Evolutionary conservation across 1,140 invertebrate species (phyloP), one percentile per base, ranked within the genome.

Genomic region (Drosophila hydei): DNA sequence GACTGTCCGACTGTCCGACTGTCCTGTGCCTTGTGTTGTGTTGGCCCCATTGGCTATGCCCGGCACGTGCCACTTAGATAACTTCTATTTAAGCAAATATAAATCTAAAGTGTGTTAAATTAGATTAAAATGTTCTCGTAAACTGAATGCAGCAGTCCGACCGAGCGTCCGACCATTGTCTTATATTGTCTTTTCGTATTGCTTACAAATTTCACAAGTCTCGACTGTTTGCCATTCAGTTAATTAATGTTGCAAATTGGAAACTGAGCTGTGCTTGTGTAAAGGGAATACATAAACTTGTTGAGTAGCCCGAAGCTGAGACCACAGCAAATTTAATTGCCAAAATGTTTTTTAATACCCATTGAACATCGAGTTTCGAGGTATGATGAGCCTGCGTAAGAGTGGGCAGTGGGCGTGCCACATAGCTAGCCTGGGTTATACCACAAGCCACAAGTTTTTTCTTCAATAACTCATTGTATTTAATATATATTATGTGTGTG

Each of bases 31-130:
- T 30, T 25, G 59, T 65, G 52, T 72, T 81, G 56, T 73, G 58
- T 70, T 75, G 38, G 38, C 33, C 30, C 45, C n/a, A 33, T 69
- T 69, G 65, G 19, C 65, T 73, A 87, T 88, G 83, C 81, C 43
- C 42, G 72, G 72, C 81, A 87, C 81, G 81, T 87, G 67, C 75
- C 84, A 72, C 68, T 81, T 55, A 81, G 83, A 87, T 87, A 87
- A 88, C 75, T 87, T 87, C 81, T 88, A 87, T 87, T 87, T 87
- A 87, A 87, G 81, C 81, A 87, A 87, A 87, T 87, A 87, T 87
- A 87, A 87, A 87, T 87, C 81, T 87, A 88, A 87, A 87, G 81
- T 87, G 81, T 87, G 81, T 79, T 88, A 87, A 87, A 87, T 87
- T 87, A 88, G 83, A 87, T 87, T 87, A 88, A 87, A 87, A 87